Evolutionary conservation across 30 jellyfish, hydroid and myxozoan genomes (phyloP).

Genomic region (Cassiopea andromeda): DNA sequence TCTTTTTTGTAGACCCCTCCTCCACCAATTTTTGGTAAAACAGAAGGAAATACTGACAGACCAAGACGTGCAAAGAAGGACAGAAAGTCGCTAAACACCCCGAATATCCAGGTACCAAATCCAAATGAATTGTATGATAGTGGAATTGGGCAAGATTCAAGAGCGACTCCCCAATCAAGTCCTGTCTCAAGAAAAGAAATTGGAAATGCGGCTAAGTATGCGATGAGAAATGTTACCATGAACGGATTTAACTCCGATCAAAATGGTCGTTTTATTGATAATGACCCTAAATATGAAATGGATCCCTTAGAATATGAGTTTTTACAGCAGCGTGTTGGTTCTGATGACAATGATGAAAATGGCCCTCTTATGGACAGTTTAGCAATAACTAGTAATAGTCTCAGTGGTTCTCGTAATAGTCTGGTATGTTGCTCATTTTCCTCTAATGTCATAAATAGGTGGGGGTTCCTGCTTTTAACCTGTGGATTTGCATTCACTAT

Average conservation of each 20-base stretch:
- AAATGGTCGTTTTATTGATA: neutral
- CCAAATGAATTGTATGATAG: constrained; percentile 57
- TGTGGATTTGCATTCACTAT: too few relatives aligned
- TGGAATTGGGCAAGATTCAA: constrained; percentile 67
- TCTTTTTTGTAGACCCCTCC: constrained; percentile 53
- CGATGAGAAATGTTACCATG: constrained; percentile 50
- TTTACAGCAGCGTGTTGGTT: constrained; percentile 52
- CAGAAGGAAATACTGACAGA: neutral
- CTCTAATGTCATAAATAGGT: neutral
- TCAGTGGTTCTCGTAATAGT: constrained; percentile 73
- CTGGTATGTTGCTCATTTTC: constrained; percentile 56
- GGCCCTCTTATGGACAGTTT: constrained; percentile 54
- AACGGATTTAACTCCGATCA: neutral
- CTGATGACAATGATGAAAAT: constrained; percentile 24
- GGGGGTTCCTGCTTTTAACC: too few relatives aligned
- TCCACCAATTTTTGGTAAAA: constrained; percentile 27
- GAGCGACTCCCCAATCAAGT: constrained; percentile 13
- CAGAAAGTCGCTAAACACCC: constrained; percentile 33
- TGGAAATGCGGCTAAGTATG: constrained; percentile 28
- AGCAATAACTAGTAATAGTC: constrained; percentile 30
- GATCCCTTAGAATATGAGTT: constrained; percentile 89
- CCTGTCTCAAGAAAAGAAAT: neutral
- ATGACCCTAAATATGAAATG: constrained; percentile 68
- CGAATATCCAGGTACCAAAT: constrained; percentile 34
- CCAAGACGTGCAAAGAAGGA: neutral